A percentile compares a stretch with the other conserved stretches of the same genome.
Evolutionary conservation across 2,797 vertebrate genomes (phyloP).

Genomic region (Phyllotis vaccarum): DNA sequence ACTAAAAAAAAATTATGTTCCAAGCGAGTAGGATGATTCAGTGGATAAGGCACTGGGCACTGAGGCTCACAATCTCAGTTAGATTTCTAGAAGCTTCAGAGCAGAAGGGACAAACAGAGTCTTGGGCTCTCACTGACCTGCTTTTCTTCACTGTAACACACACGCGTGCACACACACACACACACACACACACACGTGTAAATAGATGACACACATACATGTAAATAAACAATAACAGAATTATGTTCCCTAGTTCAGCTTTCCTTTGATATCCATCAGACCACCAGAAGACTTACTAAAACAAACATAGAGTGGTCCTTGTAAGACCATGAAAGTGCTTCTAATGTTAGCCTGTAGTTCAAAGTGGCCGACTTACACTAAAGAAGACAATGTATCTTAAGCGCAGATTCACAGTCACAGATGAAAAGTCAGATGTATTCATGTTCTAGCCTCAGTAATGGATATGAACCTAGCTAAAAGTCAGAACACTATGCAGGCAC

Average conservation of each 20-base stretch:
- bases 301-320: too few relatives aligned
- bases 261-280: not conserved
- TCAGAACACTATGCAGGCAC: not conserved
- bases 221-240: not conserved
- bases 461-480: not conserved
- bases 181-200: not conserved
- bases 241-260: not conserved
- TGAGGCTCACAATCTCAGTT: not conserved
- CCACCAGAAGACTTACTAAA: not conserved
- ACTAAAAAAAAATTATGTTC: not conserved
- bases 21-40: not conserved
- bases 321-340: not conserved
- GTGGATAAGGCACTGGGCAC: too few relatives aligned
- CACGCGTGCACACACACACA: not conserved
- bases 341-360: not conserved
- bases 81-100: not conserved
- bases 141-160: not conserved
- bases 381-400: not conserved
- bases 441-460: not conserved
- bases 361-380: not conserved
- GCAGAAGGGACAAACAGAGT: not conserved
- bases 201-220: not conserved
- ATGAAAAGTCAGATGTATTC: not conserved
- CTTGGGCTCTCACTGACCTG: not conserved
- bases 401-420: not conserved